Percentiles rank a stretch among this genome's conserved stretches.
Evolutionary conservation across 2,888 invertebrate genomes (phyloP).

Genomic region (Ecliptopera silaceata): DNA sequence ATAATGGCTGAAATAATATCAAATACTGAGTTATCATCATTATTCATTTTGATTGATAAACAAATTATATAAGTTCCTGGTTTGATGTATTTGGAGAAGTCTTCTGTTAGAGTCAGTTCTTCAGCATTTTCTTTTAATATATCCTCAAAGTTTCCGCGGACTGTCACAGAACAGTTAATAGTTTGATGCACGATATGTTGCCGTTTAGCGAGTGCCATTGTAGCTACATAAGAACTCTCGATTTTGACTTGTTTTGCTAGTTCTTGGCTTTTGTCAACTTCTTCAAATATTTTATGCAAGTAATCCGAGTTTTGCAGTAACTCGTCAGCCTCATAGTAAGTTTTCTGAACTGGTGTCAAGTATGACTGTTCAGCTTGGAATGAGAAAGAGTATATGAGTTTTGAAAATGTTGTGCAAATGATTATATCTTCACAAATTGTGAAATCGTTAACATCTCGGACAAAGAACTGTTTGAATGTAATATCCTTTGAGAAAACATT

Average conservation of each 20-base stretch:
- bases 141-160: slow-evolving; percentile 63
- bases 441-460: slow-evolving; percentile 63
- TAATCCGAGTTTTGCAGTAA: slow-evolving; percentile 57
- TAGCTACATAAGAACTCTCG: slow-evolving; percentile 60
- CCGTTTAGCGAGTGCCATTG: slow-evolving; percentile 62
- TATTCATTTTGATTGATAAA: slow-evolving; percentile 43
- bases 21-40: background rate
- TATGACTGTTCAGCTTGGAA: slow-evolving; percentile 50
- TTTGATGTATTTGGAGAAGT: slow-evolving; percentile 55
- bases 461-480: slow-evolving; percentile 52
- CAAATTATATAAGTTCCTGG: slow-evolving; percentile 49
- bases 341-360: slow-evolving; percentile 40
- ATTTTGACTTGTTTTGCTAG: slow-evolving; percentile 49
- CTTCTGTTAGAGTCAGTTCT: slow-evolving; percentile 53
- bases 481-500: slow-evolving; percentile 48
- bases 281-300: slow-evolving; percentile 53
- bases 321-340: slow-evolving; percentile 54
- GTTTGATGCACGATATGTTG: slow-evolving; percentile 60
- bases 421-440: slow-evolving; percentile 50
- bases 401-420: slow-evolving; percentile 63
- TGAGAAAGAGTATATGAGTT: slow-evolving; percentile 58
- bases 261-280: slow-evolving; percentile 53
- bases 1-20: slow-evolving; percentile 45
- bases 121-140: slow-evolving; percentile 44
- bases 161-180: slow-evolving; percentile 45